Base-by-base conservation (phyloP, 2,797 vertebrate species). In the Orientallactaga sibirica region DNA sequence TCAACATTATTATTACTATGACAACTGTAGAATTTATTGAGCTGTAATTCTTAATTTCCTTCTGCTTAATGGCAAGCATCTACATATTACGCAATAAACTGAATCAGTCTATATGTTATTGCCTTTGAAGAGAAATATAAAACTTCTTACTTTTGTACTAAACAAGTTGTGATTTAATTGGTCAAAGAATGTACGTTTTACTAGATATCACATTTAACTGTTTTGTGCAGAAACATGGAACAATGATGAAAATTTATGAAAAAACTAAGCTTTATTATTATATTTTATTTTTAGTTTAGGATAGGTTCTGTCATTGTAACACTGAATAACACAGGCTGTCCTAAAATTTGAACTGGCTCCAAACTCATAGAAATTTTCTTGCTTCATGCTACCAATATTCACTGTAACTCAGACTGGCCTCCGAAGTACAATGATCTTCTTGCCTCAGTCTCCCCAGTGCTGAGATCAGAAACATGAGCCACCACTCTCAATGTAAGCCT, bases 131-230 rank as follows among this genome's bases (percentile, higher is more conserved):
- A 37, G 10, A 74, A 81, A 29, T 76, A 19, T 58, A 48, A 85
- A 92, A 82, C 55, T 25, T 5, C 37, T 86, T 68, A 82, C 33
- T 43, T 75, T 79, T 78, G 64, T 79, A 86, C 24, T 79, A 86
- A 74, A 24, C 9, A 75, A 96, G 74, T 70, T 15, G 14, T 73
- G 22, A 64, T 68, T 93, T 29, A 66, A 85, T 48, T 75, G 33
- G 78, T 73, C 80, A 76, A 79, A 86, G 14, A 78, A 0, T 58
- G 12, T 61, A 43, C 67, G 27, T 92, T 94, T 92, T 74, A 90
- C 19, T 75, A 90, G n/a, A 70, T 74, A 89, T 75, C 10, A 75
- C 86, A 62, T 48, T 61, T 41, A 88, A 19, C 22, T 77, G 55
- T 84, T 92, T 81, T 66, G 61, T 80, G 8, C 9, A 77, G 14